Base-by-base conservation (phyloP, 2,797 vertebrate genomes). In the Coendou prehensilis region DNA sequence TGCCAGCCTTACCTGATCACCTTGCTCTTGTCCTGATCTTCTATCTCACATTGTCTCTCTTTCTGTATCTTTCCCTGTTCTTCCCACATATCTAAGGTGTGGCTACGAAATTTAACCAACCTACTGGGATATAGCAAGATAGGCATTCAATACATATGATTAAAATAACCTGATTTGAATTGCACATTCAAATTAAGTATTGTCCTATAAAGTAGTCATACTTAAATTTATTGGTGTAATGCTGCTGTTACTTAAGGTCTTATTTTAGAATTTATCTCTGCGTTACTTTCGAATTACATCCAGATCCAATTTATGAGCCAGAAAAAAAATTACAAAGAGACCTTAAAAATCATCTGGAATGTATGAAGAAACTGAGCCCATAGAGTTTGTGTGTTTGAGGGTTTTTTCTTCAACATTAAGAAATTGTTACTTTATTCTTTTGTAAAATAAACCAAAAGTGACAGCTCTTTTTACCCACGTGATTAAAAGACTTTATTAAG, bases 231-330 rank as follows among this genome's bases (percentile, higher is more conserved):
- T 96, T 89, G 13, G 76, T 67, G 71, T 56, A 79, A 95, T 97
- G 82, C 76, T 57, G 56, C 50, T 92, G 54, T 88, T 95, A 95
- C 76, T 95, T 96, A 93, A 96, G 95, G 94, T 23, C 2, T 57
- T 41, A 92, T 95, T 96, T 97, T 97, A 79, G 54, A 89, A 92
- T 93, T 79, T 96, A 94, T 75, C 87, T 95, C 79, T 95, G 93
- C 92, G 94, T 97, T 92, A 61, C 78, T 96, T 96, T 96, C 64
- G 87, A 95, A 97, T 96, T 96, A 92, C n/a, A 96, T 94, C 76
- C 95, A 97, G 94, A 96, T 63, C 41, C 52, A 94, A 26, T 93
- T 97, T 96, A 75, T 86, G 78, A 94, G 73, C 85, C 71, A 94
- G 59, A 92, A 56, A 64, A 92, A 95, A 96, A 92, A 91, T 89